Conservation (phyloP, 2,888 invertebrate genomes). For the Apodemia duryi region DNA sequence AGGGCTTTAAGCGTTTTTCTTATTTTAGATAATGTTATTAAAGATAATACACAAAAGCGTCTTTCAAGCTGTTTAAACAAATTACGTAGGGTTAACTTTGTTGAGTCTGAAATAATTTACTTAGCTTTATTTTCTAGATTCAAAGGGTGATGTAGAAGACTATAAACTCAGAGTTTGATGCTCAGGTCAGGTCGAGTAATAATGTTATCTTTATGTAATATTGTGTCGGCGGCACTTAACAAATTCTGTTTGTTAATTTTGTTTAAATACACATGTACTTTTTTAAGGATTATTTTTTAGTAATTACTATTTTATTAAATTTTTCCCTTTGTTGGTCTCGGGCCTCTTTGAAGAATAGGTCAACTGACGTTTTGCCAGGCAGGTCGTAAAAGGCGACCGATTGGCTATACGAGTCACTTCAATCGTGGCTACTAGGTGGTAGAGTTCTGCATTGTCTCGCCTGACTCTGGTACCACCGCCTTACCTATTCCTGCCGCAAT, state of each 20-base stretch:
- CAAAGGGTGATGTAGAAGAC: background rate
- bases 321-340: too few species aligned
- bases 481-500: too few species aligned
- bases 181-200: background rate
- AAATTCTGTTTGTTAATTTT: background rate
- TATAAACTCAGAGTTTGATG: background rate
- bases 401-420: too few species aligned
- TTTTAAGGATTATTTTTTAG: background rate
- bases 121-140: background rate
- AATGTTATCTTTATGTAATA: background rate
- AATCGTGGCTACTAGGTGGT: too few species aligned
- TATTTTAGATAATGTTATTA: slow-evolving; percentile 1
- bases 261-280: background rate
- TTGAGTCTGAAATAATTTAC: background rate
- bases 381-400: too few species aligned
- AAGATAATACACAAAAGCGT: background rate
- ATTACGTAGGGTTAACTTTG: background rate
- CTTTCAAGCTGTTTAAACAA: background rate
- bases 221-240: background rate
- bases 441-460: too few species aligned
- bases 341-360: too few species aligned
- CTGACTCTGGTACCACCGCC: too few species aligned
- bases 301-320: too few species aligned
- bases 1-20: slow-evolving; percentile 5
- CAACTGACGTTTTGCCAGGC: too few species aligned